These are phyloP conservation scores for Cephus pulcher DNA, from an alignment of 2,888 invertebrate species.

Conservation along the genomic window DNA sequence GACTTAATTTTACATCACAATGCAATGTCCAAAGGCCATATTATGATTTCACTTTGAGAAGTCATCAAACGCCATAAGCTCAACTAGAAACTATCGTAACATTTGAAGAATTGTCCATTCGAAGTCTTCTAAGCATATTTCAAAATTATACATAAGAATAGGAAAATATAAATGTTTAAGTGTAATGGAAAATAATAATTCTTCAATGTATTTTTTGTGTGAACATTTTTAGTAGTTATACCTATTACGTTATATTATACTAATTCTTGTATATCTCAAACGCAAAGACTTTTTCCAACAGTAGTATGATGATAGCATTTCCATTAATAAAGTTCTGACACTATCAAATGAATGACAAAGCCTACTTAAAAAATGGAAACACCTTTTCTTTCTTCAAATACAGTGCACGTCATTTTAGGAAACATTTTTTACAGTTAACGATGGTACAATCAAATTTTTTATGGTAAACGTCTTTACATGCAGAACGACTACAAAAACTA, in stretches of 20 bases:
- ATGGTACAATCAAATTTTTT: neutral
- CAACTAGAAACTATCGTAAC: neutral
- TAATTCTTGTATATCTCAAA: neutral
- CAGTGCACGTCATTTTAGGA: neutral
- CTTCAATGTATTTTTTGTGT: neutral
- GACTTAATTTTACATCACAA: neutral
- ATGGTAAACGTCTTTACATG: neutral
- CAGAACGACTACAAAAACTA: neutral
- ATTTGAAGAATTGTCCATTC: neutral
- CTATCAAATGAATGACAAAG: too few relatives aligned
- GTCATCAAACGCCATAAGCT: neutral
- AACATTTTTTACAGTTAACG: neutral
- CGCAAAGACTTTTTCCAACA: neutral
- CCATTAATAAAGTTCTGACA: neutral
- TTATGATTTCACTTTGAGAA: neutral
- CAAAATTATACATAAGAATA: neutral
- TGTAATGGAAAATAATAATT: neutral
- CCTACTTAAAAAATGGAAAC: neutral
- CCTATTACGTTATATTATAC: too few relatives aligned
- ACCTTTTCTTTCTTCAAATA: neutral
- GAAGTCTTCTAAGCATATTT: neutral
- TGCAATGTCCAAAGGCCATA: neutral
- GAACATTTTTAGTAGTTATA: neutral
- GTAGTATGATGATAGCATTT: neutral
- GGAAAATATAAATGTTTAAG: neutral